A percentile compares a stretch with the other conserved stretches of the same genome.
phyloP scores from a whole-genome alignment of 2,113 vertebrate species.

The Tragelaphus imberbis region DNA sequence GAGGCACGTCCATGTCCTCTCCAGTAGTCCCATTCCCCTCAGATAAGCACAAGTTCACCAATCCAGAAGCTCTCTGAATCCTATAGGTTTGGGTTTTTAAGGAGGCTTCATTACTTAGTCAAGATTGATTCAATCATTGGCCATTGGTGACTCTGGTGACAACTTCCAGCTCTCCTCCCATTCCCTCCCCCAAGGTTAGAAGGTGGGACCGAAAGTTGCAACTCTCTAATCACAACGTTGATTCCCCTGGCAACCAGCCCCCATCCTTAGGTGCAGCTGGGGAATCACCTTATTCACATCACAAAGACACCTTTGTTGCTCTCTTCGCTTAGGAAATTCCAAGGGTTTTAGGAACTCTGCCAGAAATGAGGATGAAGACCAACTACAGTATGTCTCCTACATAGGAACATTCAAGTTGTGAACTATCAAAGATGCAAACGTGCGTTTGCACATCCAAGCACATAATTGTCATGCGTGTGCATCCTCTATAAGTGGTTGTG shows the following conservation, averaged over 20 bases:
- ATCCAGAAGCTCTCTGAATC: neutral
- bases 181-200: neutral
- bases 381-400: neutral
- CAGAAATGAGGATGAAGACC: neutral
- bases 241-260: neutral
- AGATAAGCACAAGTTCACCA: neutral
- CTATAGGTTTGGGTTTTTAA: neutral
- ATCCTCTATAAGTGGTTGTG: neutral
- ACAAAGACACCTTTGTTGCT: constrained; percentile 21
- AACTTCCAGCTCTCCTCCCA: neutral
- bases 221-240: neutral
- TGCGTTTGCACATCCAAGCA: neutral
- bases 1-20: neutral
- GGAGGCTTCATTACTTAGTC: neutral
- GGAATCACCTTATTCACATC: neutral
- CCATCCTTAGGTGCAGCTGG: neutral
- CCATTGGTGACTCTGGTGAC: neutral
- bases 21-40: neutral
- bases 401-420: neutral
- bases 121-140: neutral
- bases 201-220: neutral
- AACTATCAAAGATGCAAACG: neutral
- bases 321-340: neutral
- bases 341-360: neutral
- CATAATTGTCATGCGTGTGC: neutral